phyloP scores from a whole-genome alignment of 2,888 invertebrate species.

The Diadegma fenestrale region DNA sequence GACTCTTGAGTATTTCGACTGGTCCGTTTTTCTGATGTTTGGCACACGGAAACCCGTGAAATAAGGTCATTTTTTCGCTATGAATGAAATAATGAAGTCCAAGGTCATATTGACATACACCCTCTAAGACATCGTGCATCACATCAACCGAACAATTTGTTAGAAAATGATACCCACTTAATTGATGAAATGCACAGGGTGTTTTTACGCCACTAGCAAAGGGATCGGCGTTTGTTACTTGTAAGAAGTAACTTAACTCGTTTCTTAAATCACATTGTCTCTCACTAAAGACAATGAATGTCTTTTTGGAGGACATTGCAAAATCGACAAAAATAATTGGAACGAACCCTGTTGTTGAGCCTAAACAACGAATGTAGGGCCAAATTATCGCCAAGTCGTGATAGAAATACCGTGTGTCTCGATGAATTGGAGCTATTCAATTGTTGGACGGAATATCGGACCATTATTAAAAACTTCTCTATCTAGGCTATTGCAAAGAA shows the following conservation, averaged over 20 bases:
- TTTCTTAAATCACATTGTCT: not conserved
- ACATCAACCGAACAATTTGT: not conserved
- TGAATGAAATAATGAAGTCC: not conserved
- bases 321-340: constrained; percentile 1
- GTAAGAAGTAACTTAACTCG: not conserved
- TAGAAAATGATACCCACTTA: not conserved
- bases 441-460: not conserved
- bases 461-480: constrained; percentile 3
- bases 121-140: constrained; percentile 8
- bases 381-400: not conserved
- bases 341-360: not conserved
- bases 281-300: not conserved
- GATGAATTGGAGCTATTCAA: not conserved
- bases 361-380: constrained; percentile 3
- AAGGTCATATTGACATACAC: constrained; percentile 2
- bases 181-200: not conserved
- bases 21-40: not conserved
- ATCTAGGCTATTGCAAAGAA: not conserved
- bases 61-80: not conserved
- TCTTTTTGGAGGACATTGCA: not conserved
- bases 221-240: not conserved
- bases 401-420: not conserved
- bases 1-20: not conserved
- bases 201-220: not conserved
- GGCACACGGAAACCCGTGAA: not conserved